Evolutionary conservation across 2,113 vertebrate genomes (phyloP), one percentile per base, ranked within the genome.

Genomic region (Onychostoma macrolepis): DNA sequence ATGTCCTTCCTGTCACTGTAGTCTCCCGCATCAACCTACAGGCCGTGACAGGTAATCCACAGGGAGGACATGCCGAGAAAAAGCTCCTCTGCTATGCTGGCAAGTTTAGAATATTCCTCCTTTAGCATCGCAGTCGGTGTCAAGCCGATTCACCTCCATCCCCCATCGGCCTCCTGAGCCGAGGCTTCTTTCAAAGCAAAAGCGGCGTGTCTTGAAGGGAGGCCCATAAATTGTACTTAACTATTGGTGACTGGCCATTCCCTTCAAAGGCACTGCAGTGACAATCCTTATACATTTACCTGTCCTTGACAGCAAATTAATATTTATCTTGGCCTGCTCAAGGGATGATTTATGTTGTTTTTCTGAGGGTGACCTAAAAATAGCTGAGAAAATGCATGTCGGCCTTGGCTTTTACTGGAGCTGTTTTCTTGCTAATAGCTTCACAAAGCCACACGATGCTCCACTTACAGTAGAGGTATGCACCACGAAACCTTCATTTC

Each of bases 321-420:
- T 88, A 90, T 90, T 88, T 88, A 90, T 90, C 82, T 41, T 28
- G 63, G 48, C 77, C 85, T 71, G 71, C 71, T 65, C 87, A 9
- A 56, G 58, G 78, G 83, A 88, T 88, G 89, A 90, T 88, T 90
- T 88, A 90, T 90, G 87, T 86, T 90, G 85, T 85, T 86, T 86
- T 88, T 85, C 85, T 85, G 84, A 86, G 85, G 41, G 82, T 61
- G 79, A 87, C 77, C 87, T 77, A 81, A 86, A 90, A 85, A 83
- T 86, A 90, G 75, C 65, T 30, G 11, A 28, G 69, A 65, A 76
- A 78, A 30, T 72, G 6, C 63, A 69, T 17, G 45, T 77, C 48
- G 61, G 81, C 45, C 69, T 61, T 71, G 48, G 41, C 30, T 74
- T 53, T 83, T 75, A 53, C 77, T 77, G 28, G 10, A 82, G 78